Base-by-base conservation (phyloP, 2,113 vertebrate species). In the Saccopteryx leptura region DNA sequence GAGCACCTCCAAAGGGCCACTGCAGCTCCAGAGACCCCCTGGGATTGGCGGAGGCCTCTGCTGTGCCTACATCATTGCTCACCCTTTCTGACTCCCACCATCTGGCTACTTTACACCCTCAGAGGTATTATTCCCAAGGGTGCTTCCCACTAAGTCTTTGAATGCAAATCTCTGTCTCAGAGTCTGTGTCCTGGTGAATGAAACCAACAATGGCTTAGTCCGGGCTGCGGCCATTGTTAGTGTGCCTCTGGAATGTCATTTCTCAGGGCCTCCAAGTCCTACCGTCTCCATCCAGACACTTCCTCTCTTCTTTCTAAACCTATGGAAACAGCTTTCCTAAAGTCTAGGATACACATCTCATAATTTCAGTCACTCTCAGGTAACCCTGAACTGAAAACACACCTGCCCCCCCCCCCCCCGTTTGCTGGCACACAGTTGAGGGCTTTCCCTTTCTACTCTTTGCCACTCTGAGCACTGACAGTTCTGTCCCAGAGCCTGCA, bases 391-490 rank as follows among this genome's bases (percentile, higher is more conserved):
- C n/a, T 48, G 86, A 33, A 66, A 33, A 15, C 7, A 11, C 3
- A 8, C 31, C 18, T 63, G n/a, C 17, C 10, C 58, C 10, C 31
- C 4, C 9, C 14, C 14, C 28, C 19, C 28, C 19, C 48, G 56
- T 24, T 21, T 0, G 0, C 19, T 46, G 61, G 81, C 76, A 13
- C 6, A 54, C 2, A 11, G 46, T 24, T 23, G 48, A 11, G 26
- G 3, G 11, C 6, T 23, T 61, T 63, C 39, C 63, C 81, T n/a
- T n/a, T 60, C 69, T 83, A 4, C 19, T 7, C 26, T 28, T 63
- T 11, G 66, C 48, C 2, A 14, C 8, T 39, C 28, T 18, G 9
- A 76, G 39, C 69, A 69, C 28, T 31, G 46, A 26, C n/a, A 9
- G 12, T 24, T 23, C 72, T 50, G 50, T 21, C 18, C 48, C 12